A percentile compares a stretch with the other conserved stretches of the same genome.
Evolutionary conservation across 1,140 invertebrate species (phyloP).

Genomic region (Hypsibius dujardini): DNA sequence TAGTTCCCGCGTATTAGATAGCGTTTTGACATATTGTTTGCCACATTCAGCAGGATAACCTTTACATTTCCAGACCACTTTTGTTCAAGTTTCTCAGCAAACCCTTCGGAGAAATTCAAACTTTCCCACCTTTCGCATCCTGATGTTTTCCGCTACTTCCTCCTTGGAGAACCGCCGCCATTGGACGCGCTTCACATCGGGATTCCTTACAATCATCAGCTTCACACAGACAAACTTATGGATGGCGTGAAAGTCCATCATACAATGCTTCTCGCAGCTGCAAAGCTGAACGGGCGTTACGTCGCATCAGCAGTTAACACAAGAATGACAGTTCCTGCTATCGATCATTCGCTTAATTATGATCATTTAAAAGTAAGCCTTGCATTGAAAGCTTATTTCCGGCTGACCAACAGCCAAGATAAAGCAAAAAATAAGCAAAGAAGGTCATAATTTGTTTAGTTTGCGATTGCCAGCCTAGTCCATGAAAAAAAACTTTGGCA

Average conservation of each 20-base stretch:
- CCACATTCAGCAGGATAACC: neutral
- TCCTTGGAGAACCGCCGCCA: neutral
- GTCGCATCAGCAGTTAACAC: neutral
- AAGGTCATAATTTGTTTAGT: neutral
- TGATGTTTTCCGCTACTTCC: neutral
- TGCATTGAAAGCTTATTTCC: neutral
- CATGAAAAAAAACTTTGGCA: too few species aligned
- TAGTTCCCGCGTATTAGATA: constrained; percentile 2
- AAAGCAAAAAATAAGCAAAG: neutral
- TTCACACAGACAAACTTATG: constrained; percentile 7
- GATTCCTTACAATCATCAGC: neutral
- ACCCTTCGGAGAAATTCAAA: too few species aligned
- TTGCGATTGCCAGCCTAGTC: neutral
- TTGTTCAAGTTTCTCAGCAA: too few species aligned
- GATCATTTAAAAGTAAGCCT: neutral
- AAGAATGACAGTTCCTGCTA: neutral
- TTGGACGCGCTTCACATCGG: neutral
- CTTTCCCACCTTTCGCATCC: neutral
- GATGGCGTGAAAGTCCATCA: constrained; percentile 15
- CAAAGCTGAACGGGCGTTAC: neutral
- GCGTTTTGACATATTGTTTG: constrained; percentile 5
- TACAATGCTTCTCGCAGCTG: neutral
- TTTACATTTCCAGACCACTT: neutral
- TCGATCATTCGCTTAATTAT: neutral
- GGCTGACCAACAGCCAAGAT: neutral